Conservation (phyloP, 2,113 vertebrate species). For the Campylorhamphus procurvoides region DNA sequence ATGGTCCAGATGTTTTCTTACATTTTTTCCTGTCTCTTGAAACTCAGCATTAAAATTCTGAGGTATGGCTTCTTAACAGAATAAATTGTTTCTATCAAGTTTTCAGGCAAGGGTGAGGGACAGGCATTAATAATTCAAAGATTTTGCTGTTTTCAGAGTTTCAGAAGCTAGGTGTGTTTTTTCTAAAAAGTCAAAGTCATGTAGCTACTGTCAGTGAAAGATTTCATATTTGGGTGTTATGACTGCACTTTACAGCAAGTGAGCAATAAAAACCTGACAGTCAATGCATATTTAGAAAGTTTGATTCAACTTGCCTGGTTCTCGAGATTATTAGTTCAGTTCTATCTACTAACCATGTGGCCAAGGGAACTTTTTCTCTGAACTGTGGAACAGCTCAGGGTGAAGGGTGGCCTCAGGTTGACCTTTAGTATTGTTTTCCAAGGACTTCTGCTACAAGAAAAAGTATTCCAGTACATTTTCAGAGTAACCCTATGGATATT, state of each 20-base stretch:
- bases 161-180: not conserved
- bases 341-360: not conserved
- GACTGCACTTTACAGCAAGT: not conserved
- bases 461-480: not conserved
- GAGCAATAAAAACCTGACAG: not conserved
- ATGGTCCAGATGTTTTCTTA: not conserved
- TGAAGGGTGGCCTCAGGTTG: not conserved
- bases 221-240: not conserved
- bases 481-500: not conserved
- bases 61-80: not conserved
- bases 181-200: constrained; percentile 9
- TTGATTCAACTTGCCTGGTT: not conserved
- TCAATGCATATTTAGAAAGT: not conserved
- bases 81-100: not conserved
- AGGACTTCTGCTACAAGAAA: not conserved
- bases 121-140: not conserved
- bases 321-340: not conserved
- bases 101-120: not conserved
- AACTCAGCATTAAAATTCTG: not conserved
- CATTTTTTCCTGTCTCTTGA: not conserved
- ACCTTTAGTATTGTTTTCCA: not conserved
- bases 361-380: not conserved
- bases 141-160: not conserved
- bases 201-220: not conserved
- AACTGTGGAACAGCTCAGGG: not conserved